Evolutionary conservation across 2,113 vertebrate species (phyloP).

Genomic region (Petrocephalus zakoni): DNA sequence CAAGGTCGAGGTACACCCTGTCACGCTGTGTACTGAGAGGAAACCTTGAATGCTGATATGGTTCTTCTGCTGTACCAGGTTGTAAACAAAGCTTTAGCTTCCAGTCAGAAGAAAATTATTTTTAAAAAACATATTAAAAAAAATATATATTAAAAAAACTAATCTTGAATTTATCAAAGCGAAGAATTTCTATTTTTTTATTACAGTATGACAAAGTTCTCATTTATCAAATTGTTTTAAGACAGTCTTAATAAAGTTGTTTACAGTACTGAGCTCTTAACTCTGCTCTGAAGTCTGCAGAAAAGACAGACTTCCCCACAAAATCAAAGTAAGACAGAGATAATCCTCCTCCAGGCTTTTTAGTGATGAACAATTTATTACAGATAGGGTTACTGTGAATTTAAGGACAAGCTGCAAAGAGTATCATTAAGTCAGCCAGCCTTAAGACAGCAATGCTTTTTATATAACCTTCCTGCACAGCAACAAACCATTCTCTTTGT

Average conservation of each 20-base stretch:
- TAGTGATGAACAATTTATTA: background rate
- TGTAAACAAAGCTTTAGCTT: background rate
- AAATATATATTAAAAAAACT: background rate
- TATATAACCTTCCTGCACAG: background rate
- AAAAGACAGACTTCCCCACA: background rate
- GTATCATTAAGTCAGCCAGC: background rate
- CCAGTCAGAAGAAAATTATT: background rate
- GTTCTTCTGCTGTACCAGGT: background rate
- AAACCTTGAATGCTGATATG: background rate
- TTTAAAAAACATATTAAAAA: background rate
- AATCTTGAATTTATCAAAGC: background rate
- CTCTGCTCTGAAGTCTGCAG: background rate
- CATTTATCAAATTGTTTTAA: background rate
- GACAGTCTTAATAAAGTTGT: background rate
- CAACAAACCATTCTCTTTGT: background rate
- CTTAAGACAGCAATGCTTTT: background rate
- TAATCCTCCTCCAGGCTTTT: slow-evolving; percentile 2
- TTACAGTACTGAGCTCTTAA: background rate
- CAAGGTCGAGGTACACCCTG: background rate
- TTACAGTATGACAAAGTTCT: background rate
- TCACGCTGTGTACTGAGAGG: background rate
- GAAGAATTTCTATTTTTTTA: background rate
- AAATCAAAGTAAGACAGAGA: slow-evolving; percentile 13
- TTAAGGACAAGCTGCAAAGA: background rate
- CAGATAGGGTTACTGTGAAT: background rate